Evolutionary conservation across 2,888 invertebrate genomes (phyloP), one percentile per base, ranked within the genome.

Genomic region (Cryptocephalus primarius): DNA sequence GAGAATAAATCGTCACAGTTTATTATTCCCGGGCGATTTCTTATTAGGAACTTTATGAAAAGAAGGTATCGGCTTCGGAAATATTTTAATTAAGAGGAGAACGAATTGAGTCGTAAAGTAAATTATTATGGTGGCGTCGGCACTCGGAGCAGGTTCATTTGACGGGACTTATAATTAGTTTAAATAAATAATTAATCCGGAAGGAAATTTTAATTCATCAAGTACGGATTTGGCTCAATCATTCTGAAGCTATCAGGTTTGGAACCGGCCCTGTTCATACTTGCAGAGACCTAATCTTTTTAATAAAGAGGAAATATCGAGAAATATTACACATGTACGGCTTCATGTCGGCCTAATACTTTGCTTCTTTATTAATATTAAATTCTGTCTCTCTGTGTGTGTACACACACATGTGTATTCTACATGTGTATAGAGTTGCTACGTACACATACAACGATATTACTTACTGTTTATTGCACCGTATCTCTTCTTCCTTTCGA

Each of bases 291-390:
- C 33, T 47, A 48, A 46, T 39, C 57, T 58, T 59, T 61, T 63
- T 63, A 57, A 64, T 64, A 58, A 62, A 55, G 57, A 57, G 59
- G 57, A 59, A 60, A 62, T 63, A 62, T 63, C 48, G 55, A 54
- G 58, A 63, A 64, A 62, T 63, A 61, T 62, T 57, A 54, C 60
- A 60, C 59, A 60, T 62, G 60, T 59, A 56, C 55, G 59, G 52
- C 51, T 52, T 59, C 54, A 60, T 60, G 58, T 59, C 55, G 53
- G 57, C 57, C 60, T 60, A 60, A 64, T 63, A 62, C 57, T 57
- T 58, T 57, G 58, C 64, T 63, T 63, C 65, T 65, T 67, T 67
- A 67, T 66, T 66, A 66, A 65, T 65, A 65, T 65, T 60, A 62
- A 62, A 64, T 59, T 60, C 55, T 60, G 48, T 58, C 22, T 22